Conservation (phyloP, 2,797 vertebrate species). For the Odontamblyopus lacepedii region DNA sequence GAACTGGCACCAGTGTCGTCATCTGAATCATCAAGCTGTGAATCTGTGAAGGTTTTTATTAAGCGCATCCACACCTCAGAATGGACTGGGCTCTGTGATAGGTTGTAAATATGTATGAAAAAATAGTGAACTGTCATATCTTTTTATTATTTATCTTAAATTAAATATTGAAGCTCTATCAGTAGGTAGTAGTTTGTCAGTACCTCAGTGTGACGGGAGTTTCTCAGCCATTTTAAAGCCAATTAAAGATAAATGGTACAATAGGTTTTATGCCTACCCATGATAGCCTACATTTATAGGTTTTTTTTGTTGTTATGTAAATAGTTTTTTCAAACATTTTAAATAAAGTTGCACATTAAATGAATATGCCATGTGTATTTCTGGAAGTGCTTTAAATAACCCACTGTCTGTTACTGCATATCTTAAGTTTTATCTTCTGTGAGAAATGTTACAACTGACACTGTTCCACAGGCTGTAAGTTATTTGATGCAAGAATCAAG, state of each 20-base stretch:
- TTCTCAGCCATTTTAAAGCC: constrained; percentile 11
- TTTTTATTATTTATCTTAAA: neutral
- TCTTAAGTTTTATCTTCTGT: neutral
- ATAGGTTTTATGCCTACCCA: constrained; percentile 9
- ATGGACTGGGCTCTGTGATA: constrained; percentile 12
- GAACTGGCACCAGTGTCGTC: constrained; percentile 87
- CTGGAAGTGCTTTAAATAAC: neutral
- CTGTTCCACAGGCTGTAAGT: neutral
- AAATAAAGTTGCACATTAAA: constrained; percentile 26
- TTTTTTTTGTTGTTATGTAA: constrained; percentile 24
- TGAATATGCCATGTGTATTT: constrained; percentile 2
- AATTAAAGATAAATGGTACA: constrained; percentile 7
- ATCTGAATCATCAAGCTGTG: constrained; percentile 71
- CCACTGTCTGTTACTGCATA: neutral
- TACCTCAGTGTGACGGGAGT: neutral
- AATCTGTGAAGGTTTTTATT: constrained; percentile 43
- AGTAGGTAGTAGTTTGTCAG: neutral
- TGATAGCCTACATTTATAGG: neutral
- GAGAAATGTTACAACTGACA: neutral
- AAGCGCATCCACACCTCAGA: constrained; percentile 31
- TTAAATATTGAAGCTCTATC: neutral
- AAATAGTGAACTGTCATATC: neutral
- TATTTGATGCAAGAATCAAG: neutral
- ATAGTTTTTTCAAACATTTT: constrained; percentile 33
- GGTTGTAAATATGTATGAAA: neutral